phyloP scores from a whole-genome alignment of 2,113 vertebrate species.

The Anseranas semipalmata region DNA sequence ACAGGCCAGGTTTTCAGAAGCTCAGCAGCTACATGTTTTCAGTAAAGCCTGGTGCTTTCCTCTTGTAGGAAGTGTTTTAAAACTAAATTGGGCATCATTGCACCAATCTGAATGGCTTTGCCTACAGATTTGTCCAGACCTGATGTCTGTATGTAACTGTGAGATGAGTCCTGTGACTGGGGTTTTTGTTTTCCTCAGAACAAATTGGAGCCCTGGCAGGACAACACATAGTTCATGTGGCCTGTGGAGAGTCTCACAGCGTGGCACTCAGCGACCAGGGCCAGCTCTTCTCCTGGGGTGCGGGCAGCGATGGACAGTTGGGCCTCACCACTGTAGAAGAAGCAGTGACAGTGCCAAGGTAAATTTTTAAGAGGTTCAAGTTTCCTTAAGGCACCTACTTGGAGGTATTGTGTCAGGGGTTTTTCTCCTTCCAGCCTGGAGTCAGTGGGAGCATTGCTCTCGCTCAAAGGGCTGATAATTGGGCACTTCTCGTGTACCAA shows the following conservation, averaged over 20 bases:
- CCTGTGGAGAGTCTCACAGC: constrained; percentile 88
- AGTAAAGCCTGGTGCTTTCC: neutral
- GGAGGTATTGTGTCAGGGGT: neutral
- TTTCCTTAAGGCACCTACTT: neutral
- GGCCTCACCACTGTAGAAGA: constrained; percentile 87
- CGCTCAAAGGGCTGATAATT: neutral
- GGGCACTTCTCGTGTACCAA: fast-evolving
- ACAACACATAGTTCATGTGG: constrained; percentile 88
- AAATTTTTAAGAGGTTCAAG: neutral
- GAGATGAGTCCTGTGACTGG: neutral
- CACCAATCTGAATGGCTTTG: neutral
- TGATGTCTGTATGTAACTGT: neutral
- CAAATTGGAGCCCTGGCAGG: constrained; percentile 88
- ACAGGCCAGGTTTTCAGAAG: neutral
- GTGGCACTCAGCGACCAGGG: constrained; percentile 91
- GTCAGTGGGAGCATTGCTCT: neutral
- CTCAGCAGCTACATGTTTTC: neutral
- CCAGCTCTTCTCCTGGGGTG: constrained; percentile 94
- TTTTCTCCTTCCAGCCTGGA: neutral
- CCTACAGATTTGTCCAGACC: fast-evolving
- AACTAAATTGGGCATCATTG: neutral
- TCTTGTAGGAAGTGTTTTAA: neutral
- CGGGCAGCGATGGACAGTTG: constrained; percentile 89
- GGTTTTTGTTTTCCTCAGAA: constrained; percentile 76
- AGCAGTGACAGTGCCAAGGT: constrained; percentile 89